Evolutionary conservation across 53 echinoderm and acorn worm species (phyloP).

Genomic region (Glandiceps talaboti): DNA sequence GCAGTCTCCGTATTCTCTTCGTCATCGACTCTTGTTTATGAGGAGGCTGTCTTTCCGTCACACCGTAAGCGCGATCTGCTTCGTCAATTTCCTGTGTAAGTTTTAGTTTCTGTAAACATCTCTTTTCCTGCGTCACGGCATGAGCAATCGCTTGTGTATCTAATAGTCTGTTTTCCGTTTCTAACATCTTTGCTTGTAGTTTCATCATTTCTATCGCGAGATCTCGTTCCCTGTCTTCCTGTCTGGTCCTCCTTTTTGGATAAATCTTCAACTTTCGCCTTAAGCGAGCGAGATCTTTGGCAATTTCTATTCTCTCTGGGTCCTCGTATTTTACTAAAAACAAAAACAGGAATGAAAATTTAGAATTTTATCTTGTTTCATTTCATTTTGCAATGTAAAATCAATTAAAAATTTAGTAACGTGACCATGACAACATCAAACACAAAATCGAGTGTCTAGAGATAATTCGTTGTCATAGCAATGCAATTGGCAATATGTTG

Average conservation of each 20-base stretch:
- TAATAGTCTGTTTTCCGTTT: background rate
- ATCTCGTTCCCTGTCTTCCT: background rate
- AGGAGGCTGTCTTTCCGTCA: background rate
- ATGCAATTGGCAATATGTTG: too few relatives aligned
- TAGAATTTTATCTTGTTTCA: too few relatives aligned
- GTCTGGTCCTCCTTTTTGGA: conserved; percentile 11
- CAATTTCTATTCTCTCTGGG: conserved; percentile 27
- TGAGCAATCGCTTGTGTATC: background rate
- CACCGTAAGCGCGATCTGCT: background rate
- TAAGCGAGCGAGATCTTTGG: conserved; percentile 43
- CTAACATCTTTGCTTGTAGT: background rate
- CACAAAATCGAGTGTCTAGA: too few relatives aligned
- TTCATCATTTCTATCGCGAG: background rate
- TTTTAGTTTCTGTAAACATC: background rate
- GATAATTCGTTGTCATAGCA: too few relatives aligned
- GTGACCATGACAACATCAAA: too few relatives aligned
- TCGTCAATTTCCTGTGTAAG: background rate
- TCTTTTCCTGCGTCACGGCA: background rate
- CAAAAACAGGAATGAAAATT: too few relatives aligned
- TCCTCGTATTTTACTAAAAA: background rate
- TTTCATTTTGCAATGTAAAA: too few relatives aligned
- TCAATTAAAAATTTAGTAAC: too few relatives aligned
- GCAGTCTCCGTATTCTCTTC: background rate
- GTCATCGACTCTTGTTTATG: background rate
- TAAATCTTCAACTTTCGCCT: conserved; percentile 51